Evolutionary conservation across 2,888 invertebrate species (phyloP), one percentile per base, ranked within the genome.

Genomic region (Nemoura dubitans): DNA sequence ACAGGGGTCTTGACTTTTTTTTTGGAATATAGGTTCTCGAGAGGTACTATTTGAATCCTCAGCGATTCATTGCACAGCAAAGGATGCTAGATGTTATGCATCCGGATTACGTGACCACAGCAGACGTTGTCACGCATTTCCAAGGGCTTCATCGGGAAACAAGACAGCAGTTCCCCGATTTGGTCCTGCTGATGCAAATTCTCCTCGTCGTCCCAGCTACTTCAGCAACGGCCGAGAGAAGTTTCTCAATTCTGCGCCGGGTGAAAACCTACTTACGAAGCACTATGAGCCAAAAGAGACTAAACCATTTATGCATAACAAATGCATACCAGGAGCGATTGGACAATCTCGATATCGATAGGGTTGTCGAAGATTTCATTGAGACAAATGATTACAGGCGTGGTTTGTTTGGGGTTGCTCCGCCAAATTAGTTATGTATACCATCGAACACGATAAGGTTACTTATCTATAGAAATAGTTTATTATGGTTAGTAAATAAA

Each of bases 191-290:
- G 36, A 36, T 83, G 83, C 30, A 83, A 42, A 42, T 83, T 26
- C 36, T 83, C 14, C 43, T 30, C 7, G 83, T 83, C 21, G 83
- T 83, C 30, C 83, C 83, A 36, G 83, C 83, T 36, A 42, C 83
- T 42, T 83, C 83, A 83, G 83, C 83, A 83, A 83, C 83, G 26
- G 83, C 86, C 36, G 86, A 86, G 43, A 80, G 76, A n/a, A 36
- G 81, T 80, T 86, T 86, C 36, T 86, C 86, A 10, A 59, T 86
- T 42, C 81, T 86, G 25, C 86, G 81, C n/a, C 42, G 86, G n/a
- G 81, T 86, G 16, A 86, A 86, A 81, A 86, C 81, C 21, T 86
- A 81, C 59, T 42, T 86, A 28, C 80, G 81, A 21, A 78, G 77
- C 10, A 81, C 86, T 29, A 86, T 30, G 86, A 36, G 27, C 25